Base-by-base conservation (phyloP, 2,113 vertebrate species). In the Oceanodroma tethys region DNA sequence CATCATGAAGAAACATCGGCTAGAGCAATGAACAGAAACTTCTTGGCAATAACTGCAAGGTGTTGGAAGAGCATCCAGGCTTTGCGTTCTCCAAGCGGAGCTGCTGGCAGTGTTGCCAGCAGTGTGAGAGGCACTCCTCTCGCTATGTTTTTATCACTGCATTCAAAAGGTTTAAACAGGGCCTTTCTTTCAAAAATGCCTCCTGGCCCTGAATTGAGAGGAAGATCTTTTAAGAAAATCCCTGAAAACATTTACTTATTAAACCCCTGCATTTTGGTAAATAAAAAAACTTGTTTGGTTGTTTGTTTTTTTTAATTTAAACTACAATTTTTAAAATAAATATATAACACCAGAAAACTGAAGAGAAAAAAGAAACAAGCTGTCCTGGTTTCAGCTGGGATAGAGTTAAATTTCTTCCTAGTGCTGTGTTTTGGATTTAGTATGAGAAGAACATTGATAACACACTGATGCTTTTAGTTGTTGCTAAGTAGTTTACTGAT, bases 61-160 rank as follows among this genome's bases (percentile, higher is more conserved):
- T 19, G 42, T 10, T 88, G 47, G 73, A 83, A 78, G 42, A 70
- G 36, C 22, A 71, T 27, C 21, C 8, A 2, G 18, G 56, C 52
- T 82, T n/a, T 42, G 48, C 18, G 52, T 20, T 79, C 23, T 20
- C 15, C 40, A 22, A n/a, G 40, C 17, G 70, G 26, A 63, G 70
- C 18, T 50, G 43, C 65, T 9, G 1, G 59, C 58, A 59, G 40
- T 6, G 0, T 40, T 4, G 0, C 13, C 20, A 9, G 7, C 45
- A 4, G 15, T 12, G 16, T 43, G 30, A 86, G 29, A 0, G 0
- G 25, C 9, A 7, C 23, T 21, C 42, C 22, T 92, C 29, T 45
- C 11, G 0, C 62, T 52, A 11, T 1, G 1, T 5, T 73, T 21
- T 20, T 42, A 17, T 20, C 38, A 12, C 21, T 30, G 30, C 16